Conservation (phyloP, 2,113 vertebrate genomes). For the Dicerorhinus sumatrensis region DNA sequence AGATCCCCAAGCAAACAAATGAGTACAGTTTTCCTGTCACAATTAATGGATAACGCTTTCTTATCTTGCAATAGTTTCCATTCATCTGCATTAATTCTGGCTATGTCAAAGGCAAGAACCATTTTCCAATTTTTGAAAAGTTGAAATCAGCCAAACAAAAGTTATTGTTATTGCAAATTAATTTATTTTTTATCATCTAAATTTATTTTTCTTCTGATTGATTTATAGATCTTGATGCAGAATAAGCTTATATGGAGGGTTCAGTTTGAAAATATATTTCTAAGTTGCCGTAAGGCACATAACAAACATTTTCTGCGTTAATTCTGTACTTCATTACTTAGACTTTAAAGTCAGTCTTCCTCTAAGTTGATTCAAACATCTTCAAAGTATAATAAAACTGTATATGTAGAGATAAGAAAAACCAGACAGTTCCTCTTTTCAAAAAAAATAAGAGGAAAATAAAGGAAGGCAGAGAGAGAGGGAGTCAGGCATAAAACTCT, state of each 20-base stretch:
- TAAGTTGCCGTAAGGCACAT: neutral
- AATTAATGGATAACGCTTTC: constrained; percentile 9
- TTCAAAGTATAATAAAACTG: constrained; percentile 10
- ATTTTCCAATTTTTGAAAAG: constrained; percentile 35
- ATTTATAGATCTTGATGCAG: neutral
- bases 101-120: neutral
- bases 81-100: neutral
- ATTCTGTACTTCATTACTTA: neutral
- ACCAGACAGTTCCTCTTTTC: neutral
- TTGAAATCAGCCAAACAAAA: constrained; percentile 26
- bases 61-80: constrained; percentile 1
- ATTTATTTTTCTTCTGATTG: neutral
- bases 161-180: neutral
- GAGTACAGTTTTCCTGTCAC: neutral
- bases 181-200: neutral
- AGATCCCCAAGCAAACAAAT: constrained; percentile 44
- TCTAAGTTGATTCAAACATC: neutral
- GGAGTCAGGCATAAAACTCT: neutral
- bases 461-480: neutral
- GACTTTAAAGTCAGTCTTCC: neutral
- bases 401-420: neutral
- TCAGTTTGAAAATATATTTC: constrained; percentile 7
- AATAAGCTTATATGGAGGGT: neutral
- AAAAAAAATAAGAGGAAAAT: neutral
- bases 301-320: neutral